A percentile compares a stretch with the other conserved stretches of the same genome.
phyloP scores from a whole-genome alignment of 2,888 invertebrate genomes.

The Aporophyla lueneburgensis region DNA sequence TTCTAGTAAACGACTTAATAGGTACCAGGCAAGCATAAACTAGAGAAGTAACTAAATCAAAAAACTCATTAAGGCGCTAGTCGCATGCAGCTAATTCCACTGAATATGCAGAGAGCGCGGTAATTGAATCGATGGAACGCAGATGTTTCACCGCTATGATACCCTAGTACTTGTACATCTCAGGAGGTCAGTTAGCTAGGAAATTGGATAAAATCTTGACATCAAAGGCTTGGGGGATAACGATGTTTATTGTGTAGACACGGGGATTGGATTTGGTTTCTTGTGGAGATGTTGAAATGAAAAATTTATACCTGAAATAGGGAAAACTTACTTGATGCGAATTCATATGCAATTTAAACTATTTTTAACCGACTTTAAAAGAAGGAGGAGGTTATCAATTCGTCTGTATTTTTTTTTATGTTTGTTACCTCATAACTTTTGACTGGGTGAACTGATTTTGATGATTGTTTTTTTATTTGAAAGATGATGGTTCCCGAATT shows the following conservation, averaged over 20 bases:
- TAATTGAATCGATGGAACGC: conserved; percentile 60
- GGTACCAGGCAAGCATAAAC: conserved; percentile 45
- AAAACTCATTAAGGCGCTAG: conserved; percentile 45
- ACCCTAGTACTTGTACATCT: conserved; percentile 49
- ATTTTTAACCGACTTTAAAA: too few relatives aligned
- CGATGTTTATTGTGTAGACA: background rate
- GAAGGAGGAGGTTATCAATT: too few relatives aligned
- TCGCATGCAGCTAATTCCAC: conserved; percentile 47
- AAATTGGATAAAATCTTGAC: conserved; percentile 26
- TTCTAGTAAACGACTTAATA: background rate
- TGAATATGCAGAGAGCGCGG: conserved; percentile 52
- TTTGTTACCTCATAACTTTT: too few relatives aligned
- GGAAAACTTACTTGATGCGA: too few relatives aligned
- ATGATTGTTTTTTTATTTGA: too few relatives aligned
- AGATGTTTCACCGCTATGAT: conserved; percentile 49
- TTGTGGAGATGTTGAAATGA: background rate
- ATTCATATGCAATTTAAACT: too few relatives aligned
- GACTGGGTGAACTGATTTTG: too few relatives aligned
- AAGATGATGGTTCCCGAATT: too few relatives aligned
- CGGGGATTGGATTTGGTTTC: background rate
- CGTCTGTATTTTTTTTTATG: too few relatives aligned
- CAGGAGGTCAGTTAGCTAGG: conserved; percentile 24
- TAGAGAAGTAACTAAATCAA: conserved; percentile 51
- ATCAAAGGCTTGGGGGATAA: background rate
- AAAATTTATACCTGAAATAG: background rate